phyloP scores from a whole-genome alignment of 2,888 invertebrate genomes.

The Lasioglossum lativentre region DNA sequence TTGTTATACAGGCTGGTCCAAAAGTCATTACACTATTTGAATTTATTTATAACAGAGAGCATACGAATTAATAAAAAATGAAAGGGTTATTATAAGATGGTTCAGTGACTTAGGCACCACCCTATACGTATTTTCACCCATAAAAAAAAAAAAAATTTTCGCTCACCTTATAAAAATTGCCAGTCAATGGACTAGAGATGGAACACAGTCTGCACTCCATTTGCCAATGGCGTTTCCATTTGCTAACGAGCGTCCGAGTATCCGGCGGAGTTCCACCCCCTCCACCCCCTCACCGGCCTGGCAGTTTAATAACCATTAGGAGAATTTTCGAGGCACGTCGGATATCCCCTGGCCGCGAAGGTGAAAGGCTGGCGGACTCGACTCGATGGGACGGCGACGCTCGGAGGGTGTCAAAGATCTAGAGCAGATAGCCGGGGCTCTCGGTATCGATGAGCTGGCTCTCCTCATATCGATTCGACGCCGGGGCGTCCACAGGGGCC shows the following conservation, averaged over 20 bases:
- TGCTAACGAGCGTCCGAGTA: slow-evolving; percentile 44
- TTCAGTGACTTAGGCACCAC: not conserved
- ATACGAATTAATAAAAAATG: not conserved
- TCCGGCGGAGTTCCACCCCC: slow-evolving; percentile 42
- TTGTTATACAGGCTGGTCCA: not conserved
- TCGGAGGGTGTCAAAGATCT: slow-evolving; percentile 81
- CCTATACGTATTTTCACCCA: not conserved
- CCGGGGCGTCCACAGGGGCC: slow-evolving; percentile 51
- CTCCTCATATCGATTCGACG: slow-evolving; percentile 80
- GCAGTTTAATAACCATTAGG: slow-evolving; percentile 81
- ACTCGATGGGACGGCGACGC: slow-evolving; percentile 42
- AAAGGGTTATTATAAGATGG: not conserved
- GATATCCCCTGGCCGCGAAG: slow-evolving; percentile 43
- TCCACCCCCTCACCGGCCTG: not conserved
- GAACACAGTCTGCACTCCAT: not conserved
- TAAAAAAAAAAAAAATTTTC: not conserved
- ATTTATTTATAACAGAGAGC: not conserved
- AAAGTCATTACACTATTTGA: rapidly evolving
- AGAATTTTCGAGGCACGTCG: slow-evolving; percentile 72
- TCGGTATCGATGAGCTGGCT: slow-evolving; percentile 81
- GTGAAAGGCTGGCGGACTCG: slow-evolving; percentile 42
- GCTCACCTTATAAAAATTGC: not conserved
- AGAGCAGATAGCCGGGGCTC: slow-evolving; percentile 79
- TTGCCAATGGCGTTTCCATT: slow-evolving; percentile 38
- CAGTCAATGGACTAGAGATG: not conserved